phyloP scores from a whole-genome alignment of 2,888 invertebrate genomes.

The Lepidochrysops patricia region DNA sequence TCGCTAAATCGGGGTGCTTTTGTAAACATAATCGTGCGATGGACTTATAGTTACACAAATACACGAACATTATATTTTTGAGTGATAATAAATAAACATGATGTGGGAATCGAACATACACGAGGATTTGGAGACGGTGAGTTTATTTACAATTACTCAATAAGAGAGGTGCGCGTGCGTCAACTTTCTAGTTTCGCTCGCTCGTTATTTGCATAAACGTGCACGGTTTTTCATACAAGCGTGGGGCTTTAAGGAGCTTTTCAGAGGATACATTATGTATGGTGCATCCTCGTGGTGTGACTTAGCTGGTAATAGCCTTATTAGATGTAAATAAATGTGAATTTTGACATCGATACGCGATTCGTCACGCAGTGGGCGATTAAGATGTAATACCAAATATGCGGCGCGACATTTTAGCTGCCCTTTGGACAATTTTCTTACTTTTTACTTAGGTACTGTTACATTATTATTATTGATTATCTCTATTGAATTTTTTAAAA shows the following conservation, averaged over 20 bases:
- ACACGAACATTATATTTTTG: constrained; percentile 25
- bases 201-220: constrained; percentile 70
- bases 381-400: constrained; percentile 19
- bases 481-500: too few species aligned
- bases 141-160: constrained; percentile 28
- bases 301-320: constrained; percentile 52
- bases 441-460: too few species aligned
- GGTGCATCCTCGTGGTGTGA: constrained; percentile 43
- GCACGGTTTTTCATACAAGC: constrained; percentile 72
- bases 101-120: constrained; percentile 65
- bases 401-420: not conserved
- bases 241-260: constrained; percentile 55
- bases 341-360: constrained; percentile 34
- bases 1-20: constrained; percentile 43
- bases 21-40: constrained; percentile 36
- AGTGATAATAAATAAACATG: constrained; percentile 55
- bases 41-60: constrained; percentile 41
- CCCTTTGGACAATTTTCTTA: too few species aligned
- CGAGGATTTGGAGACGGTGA: constrained; percentile 65
- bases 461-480: too few species aligned
- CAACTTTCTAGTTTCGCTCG: constrained; percentile 73
- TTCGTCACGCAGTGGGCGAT: constrained; percentile 27
- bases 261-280: constrained; percentile 61
- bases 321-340: constrained; percentile 50
- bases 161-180: constrained; percentile 36